A percentile compares a stretch with the other conserved stretches of the same genome.
These are phyloP conservation scores for Dryadula phaetusa DNA, from an alignment of 2,888 invertebrate species.

Conservation along the genomic window DNA sequence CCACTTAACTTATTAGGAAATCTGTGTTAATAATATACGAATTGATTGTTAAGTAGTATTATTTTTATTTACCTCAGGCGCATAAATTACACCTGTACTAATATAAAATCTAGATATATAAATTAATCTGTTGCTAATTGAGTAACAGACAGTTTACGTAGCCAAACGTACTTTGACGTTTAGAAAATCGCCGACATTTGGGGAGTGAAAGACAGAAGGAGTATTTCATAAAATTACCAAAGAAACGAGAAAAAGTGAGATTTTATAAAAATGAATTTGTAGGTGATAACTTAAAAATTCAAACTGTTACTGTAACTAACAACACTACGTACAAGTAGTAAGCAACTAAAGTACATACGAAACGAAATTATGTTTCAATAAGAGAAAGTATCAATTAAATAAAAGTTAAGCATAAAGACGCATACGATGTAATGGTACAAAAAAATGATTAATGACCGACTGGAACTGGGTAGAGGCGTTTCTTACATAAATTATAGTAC, in stretches of 20 bases:
- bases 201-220: background rate
- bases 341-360: background rate
- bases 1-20: slow-evolving; percentile 7
- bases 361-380: slow-evolving; percentile 13
- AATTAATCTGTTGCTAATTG: background rate
- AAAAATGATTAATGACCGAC: slow-evolving; percentile 47
- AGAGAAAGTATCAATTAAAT: slow-evolving; percentile 35
- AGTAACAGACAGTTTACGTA: too few relatives aligned
- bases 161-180: too few relatives aligned
- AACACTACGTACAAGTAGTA: too few relatives aligned
- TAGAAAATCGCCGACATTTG: too few relatives aligned
- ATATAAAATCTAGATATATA: background rate
- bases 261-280: background rate
- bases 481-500: slow-evolving; percentile 39
- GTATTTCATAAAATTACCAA: background rate
- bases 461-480: slow-evolving; percentile 32
- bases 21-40: slow-evolving; percentile 16
- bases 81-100: background rate
- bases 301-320: background rate
- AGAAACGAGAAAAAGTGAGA: background rate
- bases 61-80: background rate
- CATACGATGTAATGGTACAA: slow-evolving; percentile 37
- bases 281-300: background rate
- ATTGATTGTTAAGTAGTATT: background rate
- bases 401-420: slow-evolving; percentile 27